phyloP scores from a whole-genome alignment of 2,888 invertebrate species.

The Graphium colonna region DNA sequence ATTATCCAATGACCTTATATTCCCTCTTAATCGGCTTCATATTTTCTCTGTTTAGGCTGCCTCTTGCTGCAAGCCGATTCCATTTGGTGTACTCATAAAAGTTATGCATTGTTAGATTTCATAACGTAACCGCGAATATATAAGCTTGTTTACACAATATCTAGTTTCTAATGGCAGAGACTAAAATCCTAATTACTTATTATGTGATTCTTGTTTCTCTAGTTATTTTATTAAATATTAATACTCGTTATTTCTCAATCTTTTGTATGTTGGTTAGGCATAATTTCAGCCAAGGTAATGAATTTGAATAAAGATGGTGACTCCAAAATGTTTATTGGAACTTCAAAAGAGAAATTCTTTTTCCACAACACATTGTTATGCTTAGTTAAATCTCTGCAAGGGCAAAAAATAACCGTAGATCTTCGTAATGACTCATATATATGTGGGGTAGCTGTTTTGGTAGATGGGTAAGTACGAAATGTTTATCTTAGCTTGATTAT shows the following conservation, averaged over 20 bases:
- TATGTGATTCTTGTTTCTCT: neutral
- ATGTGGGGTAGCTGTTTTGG: constrained; percentile 79
- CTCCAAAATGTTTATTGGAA: constrained; percentile 53
- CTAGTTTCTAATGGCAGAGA: no score
- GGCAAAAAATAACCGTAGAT: constrained; percentile 82
- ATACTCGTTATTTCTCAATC: neutral
- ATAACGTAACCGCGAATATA: no score
- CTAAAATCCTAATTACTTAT: no score
- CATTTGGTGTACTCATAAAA: no score
- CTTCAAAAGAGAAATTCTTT: constrained; percentile 60
- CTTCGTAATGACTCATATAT: constrained; percentile 83
- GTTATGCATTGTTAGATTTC: no score
- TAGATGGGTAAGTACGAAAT: constrained; percentile 80
- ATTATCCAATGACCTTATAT: no score
- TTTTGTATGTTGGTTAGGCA: no score
- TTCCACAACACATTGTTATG: constrained; percentile 82
- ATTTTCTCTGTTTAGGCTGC: no score
- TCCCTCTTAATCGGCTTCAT: no score
- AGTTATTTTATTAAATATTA: neutral
- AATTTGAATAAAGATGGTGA: neutral
- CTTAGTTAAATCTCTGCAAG: constrained; percentile 81
- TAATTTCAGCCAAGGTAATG: constrained; percentile 6
- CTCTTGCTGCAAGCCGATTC: no score
- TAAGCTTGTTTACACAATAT: no score
- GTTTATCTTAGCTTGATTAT: constrained; percentile 7